Evolutionary conservation across 2,888 invertebrate genomes (phyloP).

Genomic region (Norana najaformis): DNA sequence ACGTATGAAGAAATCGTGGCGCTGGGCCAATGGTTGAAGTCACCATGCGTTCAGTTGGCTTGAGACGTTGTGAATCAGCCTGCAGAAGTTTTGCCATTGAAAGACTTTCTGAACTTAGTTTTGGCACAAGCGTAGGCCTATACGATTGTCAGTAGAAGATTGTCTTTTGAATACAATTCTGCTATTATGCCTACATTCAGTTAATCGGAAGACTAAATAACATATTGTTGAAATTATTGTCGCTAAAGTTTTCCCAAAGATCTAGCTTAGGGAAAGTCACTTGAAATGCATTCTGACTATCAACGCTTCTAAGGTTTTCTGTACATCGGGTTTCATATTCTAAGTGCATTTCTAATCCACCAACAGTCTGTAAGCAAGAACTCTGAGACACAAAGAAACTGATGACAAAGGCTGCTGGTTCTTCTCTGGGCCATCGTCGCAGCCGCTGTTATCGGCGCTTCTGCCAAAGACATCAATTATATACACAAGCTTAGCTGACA

Average conservation of each 20-base stretch:
- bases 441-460: not conserved
- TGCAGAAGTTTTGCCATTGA: not conserved
- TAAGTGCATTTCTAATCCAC: not conserved
- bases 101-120: not conserved
- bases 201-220: too few relatives aligned
- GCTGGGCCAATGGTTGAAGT: too few relatives aligned
- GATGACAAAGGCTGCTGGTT: not conserved
- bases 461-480: not conserved
- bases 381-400: not conserved
- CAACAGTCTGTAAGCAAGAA: not conserved
- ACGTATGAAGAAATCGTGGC: too few relatives aligned
- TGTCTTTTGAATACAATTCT: not conserved
- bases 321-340: not conserved
- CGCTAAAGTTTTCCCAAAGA: not conserved
- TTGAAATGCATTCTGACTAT: not conserved
- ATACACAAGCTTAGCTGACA: too few relatives aligned
- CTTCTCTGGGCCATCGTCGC: too few relatives aligned
- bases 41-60: too few relatives aligned
- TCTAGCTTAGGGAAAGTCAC: not conserved
- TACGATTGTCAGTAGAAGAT: not conserved
- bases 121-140: not conserved
- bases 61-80: too few relatives aligned
- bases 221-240: not conserved
- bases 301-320: not conserved
- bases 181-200: not conserved